Base-by-base conservation (phyloP, 2,888 invertebrate species). In the Limnephilus rhombicus region DNA sequence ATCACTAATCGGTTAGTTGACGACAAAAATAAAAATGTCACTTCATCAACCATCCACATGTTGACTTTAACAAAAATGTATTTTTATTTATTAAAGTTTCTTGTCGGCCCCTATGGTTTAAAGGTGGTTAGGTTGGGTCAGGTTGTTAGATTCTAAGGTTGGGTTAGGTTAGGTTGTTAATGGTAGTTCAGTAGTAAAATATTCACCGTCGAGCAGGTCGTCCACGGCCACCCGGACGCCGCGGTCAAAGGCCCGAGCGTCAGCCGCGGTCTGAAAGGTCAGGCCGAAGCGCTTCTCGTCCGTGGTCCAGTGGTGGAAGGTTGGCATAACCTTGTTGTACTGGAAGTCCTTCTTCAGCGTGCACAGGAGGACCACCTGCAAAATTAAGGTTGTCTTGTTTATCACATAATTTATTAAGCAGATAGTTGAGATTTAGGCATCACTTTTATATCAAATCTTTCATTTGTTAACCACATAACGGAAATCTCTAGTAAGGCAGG, bases 291-390 rank as follows among this genome's bases (percentile, higher is more conserved):
- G 98, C 96, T 98, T 98, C 96, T 99, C 98, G 92, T 98, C 99
- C 34, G 99, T 99, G 95, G 98, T 98, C 99, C 99, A 99, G 96
- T 99, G 99, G 96, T 99, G 99, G 97, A 99, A 99, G 86, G 99
- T 99, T 68, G 99, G 99, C 98, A 99, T 99, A 94, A 99, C 99
- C 96, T 98, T 99, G 96, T 98, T 98, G 96, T 99, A 99, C 95
- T 98, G 98, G 95, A 99, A 98, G 96, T 99, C 99, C 95, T 98
- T 98, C 96, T 99, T 99, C 95, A 99, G 98, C 90, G 98, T 98
- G 97, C 99, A 99, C 96, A 98, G 98, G 94, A 99, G 97, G 94
- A 99, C 98, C 95, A 98, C 98, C 99, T 99, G 96, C 7, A 95
- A 95, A 87, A 49, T 45, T 89, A 90, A 90, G 34, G 2, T 34